Base-by-base conservation (phyloP, 2,797 vertebrate species). In the Cynodonichthys magdalenae region DNA sequence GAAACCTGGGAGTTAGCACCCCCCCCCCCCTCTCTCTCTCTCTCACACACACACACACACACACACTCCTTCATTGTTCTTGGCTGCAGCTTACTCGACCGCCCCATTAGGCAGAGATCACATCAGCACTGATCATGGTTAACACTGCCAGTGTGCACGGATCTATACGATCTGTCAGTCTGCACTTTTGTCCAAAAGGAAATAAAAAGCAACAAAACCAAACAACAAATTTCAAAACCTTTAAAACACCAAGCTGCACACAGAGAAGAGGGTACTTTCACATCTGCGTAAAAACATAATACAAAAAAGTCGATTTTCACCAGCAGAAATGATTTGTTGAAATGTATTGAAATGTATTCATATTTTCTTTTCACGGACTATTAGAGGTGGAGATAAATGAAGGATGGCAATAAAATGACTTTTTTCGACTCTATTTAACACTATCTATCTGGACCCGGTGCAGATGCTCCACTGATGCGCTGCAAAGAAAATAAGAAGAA, bases 61-160 rank as follows among this genome's bases (percentile, higher is more conserved):
- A 14, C 79, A 85, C 91, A 92, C 34, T 36, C 34, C 94, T 36
- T 97, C 87, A 90, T 98, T 98, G 96, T 98, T 95, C 95, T 92
- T 94, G 87, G 81, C 90, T 95, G 94, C 95, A 94, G 95, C 94
- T 94, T 95, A 95, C 94, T 93, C 96, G 95, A 97, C 95, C 95
- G 94, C 94, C 94, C 95, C 96, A 97, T 98, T 97, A 98, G 95
- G 95, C 95, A 96, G 95, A 96, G 93, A 92, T 92, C 93, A 89
- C 95, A 95, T 96, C 94, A 95, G 94, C 90, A 93, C 91, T 94
- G 94, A 95, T 95, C 91, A 89, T 90, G 94, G 92, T 94, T 94
- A 91, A 94, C 93, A 88, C 90, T 93, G 91, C 89, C 79, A 92
- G 89, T 77, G 88, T 74, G 87, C 93, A 83, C 61, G 64, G 64